These are phyloP conservation scores for Scytalopus superciliaris DNA, from an alignment of 2,113 vertebrate species.

Conservation along the genomic window DNA sequence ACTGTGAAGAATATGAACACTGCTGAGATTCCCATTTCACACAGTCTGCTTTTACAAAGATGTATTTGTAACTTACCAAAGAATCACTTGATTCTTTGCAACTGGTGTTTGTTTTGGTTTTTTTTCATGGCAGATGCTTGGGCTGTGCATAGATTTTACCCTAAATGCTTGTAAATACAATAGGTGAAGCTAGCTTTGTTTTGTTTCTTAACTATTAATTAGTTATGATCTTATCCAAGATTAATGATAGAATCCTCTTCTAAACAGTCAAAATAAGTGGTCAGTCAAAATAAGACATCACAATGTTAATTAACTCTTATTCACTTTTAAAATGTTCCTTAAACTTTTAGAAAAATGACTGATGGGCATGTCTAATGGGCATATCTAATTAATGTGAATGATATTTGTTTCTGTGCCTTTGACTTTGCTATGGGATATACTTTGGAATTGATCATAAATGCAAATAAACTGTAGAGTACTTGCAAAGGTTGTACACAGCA, in stretches of 20 bases:
- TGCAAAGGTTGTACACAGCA: neutral
- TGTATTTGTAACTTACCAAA: neutral
- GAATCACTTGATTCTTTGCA: neutral
- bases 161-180: neutral
- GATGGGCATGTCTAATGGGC: neutral
- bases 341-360: neutral
- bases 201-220: neutral
- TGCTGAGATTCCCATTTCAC: neutral
- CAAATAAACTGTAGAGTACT: neutral
- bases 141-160: neutral
- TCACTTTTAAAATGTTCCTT: neutral
- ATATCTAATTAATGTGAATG: neutral
- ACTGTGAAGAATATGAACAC: neutral
- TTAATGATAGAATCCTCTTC: neutral
- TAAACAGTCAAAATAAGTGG: neutral
- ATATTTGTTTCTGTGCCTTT: neutral
- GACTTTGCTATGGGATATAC: neutral
- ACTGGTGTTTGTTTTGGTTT: neutral
- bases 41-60: neutral
- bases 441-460: neutral
- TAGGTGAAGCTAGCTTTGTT: neutral
- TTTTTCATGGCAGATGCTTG: neutral
- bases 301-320: neutral
- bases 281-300: neutral
- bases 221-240: neutral